phyloP scores from a whole-genome alignment of 2,888 invertebrate species.

The Apamea anceps region DNA sequence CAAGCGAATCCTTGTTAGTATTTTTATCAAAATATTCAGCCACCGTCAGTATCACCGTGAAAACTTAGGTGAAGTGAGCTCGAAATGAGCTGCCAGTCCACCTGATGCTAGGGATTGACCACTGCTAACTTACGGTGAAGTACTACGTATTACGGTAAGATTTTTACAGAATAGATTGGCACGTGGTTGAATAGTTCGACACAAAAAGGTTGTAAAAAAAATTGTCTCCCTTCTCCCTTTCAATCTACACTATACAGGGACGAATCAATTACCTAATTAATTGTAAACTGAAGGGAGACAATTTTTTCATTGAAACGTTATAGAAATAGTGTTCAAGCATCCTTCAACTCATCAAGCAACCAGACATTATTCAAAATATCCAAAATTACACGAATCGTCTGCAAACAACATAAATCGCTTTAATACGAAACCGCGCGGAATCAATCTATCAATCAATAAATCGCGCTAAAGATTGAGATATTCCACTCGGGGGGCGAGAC shows the following conservation, averaged over 20 bases:
- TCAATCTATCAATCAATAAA: constrained; percentile 90
- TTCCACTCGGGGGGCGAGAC: constrained; percentile 79
- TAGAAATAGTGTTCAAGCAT: not conserved
- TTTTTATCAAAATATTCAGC: not conserved
- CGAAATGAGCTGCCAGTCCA: not conserved
- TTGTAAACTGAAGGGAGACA: not conserved
- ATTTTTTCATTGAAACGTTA: not conserved
- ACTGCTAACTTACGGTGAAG: not conserved
- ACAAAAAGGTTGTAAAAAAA: not conserved
- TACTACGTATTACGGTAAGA: too few species aligned
- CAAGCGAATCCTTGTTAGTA: not conserved
- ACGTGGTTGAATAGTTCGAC: not conserved
- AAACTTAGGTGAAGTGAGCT: not conserved
- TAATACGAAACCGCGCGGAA: constrained; percentile 70
- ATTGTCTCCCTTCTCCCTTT: not conserved
- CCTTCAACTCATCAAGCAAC: not conserved
- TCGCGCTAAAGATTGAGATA: constrained; percentile 89
- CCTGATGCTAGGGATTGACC: not conserved
- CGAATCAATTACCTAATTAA: not conserved
- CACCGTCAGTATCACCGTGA: not conserved
- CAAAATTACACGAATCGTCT: constrained; percentile 43
- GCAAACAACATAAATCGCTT: constrained; percentile 63
- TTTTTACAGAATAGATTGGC: too few species aligned
- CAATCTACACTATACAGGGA: not conserved
- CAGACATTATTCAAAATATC: constrained; percentile 31